These are phyloP conservation scores for Tribolium madens DNA, from an alignment of 1,140 invertebrate species.

Conservation along the genomic window DNA sequence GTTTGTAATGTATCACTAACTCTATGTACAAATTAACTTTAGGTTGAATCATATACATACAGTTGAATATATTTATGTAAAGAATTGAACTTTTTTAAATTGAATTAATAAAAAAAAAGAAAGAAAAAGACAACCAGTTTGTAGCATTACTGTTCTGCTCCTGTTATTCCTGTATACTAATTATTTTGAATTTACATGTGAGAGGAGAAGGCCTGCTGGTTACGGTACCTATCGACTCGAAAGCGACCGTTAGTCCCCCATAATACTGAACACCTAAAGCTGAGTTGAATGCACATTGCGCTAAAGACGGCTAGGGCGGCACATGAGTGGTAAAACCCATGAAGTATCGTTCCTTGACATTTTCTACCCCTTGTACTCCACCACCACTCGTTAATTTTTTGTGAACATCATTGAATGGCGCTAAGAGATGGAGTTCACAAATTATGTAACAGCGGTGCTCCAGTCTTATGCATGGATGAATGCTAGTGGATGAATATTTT, in stretches of 20 bases:
- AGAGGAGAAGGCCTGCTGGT: conserved; percentile 25
- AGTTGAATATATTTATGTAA: conserved; percentile 38
- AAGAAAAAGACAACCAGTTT: conserved; percentile 42
- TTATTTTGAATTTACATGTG: conserved; percentile 59
- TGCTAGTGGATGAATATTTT: conserved; percentile 43
- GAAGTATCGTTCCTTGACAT: conserved; percentile 15
- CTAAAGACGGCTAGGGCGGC: conserved; percentile 28
- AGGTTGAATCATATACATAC: conserved; percentile 33
- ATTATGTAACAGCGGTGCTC: conserved; percentile 18
- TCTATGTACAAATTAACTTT: conserved; percentile 49
- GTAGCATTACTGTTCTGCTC: conserved; percentile 20
- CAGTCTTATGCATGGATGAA: conserved; percentile 7
- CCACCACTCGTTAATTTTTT: conserved; percentile 16
- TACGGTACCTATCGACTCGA: conserved; percentile 13
- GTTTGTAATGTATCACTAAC: conserved; percentile 62
- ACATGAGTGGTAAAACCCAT: conserved; percentile 27
- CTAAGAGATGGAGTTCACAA: conserved; percentile 15
- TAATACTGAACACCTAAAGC: conserved; percentile 1
- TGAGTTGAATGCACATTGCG: conserved; percentile 22
- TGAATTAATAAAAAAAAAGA: conserved; percentile 54
- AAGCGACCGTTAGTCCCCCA: background rate
- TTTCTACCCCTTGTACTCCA: background rate
- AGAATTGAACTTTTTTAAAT: conserved; percentile 35
- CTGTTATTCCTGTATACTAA: conserved; percentile 51
- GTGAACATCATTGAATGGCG: background rate